Evolutionary conservation across 2,888 invertebrate genomes (phyloP).

Genomic region (Bruchidius siliquastri): DNA sequence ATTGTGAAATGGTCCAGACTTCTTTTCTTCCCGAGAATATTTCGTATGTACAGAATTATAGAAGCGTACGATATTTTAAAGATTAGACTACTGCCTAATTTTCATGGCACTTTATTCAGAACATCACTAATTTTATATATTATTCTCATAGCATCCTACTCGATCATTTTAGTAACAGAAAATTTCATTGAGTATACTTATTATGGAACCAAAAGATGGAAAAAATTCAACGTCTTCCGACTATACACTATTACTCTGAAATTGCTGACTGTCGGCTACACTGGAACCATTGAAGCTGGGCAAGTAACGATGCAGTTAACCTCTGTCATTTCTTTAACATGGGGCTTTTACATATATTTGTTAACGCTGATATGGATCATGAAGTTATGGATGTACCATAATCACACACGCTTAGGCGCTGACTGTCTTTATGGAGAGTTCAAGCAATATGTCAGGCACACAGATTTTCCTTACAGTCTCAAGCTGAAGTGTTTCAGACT

Average conservation of each 20-base stretch:
- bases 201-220: neutral
- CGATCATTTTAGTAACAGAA: neutral
- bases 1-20: no score
- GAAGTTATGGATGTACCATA: no score
- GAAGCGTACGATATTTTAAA: neutral
- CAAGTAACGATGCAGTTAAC: no score
- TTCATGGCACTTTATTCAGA: neutral
- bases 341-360: no score
- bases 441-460: constrained; percentile 45
- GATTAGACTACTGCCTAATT: neutral
- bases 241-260: neutral
- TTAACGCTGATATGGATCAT: no score
- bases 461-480: constrained; percentile 42
- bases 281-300: neutral
- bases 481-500: constrained; percentile 41
- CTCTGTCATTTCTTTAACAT: no score
- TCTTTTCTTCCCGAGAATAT: no score
- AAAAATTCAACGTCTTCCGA: no score
- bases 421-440: constrained; percentile 40
- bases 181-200: no score
- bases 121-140: neutral
- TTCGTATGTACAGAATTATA: no score
- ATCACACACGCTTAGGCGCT: constrained; percentile 28
- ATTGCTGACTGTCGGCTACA: neutral
- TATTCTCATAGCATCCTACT: neutral